Percentiles rank a stretch among this genome's conserved stretches.
These are phyloP conservation scores for Cepphus grylle DNA, from an alignment of 2,113 vertebrate species.

Conservation along the genomic window DNA sequence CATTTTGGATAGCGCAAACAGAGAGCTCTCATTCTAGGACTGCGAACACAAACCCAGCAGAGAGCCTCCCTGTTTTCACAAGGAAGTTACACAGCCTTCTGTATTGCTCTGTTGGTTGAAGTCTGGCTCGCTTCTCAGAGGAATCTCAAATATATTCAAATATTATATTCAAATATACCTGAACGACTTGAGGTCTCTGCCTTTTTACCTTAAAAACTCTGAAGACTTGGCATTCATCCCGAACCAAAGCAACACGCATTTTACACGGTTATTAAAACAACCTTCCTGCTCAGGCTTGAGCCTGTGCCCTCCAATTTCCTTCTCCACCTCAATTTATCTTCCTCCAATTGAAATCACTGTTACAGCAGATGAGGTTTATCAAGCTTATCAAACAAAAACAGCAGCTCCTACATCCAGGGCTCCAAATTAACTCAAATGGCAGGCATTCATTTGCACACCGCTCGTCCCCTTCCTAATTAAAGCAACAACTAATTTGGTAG, in stretches of 20 bases:
- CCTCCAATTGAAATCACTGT: conserved; percentile 49
- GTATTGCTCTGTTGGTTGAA: not conserved
- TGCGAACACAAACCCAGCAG: not conserved
- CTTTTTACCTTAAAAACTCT: not conserved
- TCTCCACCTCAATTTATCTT: conserved; percentile 52
- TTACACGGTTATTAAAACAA: conserved; percentile 7
- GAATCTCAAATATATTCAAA: not conserved
- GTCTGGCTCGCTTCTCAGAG: not conserved
- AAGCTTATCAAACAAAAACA: conserved; percentile 36
- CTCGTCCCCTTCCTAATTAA: not conserved
- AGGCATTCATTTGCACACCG: not conserved
- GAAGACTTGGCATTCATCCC: not conserved
- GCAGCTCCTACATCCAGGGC: not conserved
- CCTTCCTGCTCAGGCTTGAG: conserved; percentile 37
- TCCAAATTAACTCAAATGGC: conserved; percentile 7
- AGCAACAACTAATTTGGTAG: not conserved
- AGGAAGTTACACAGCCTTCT: not conserved
- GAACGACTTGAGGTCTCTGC: not conserved
- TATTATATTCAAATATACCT: not conserved
- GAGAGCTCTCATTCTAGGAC: not conserved
- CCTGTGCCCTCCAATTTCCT: conserved; percentile 17
- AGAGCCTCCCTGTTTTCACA: not conserved
- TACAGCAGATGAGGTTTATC: conserved; percentile 40
- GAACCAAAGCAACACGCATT: not conserved
- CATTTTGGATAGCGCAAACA: not conserved